Conservation (phyloP, 1,140 invertebrate genomes). For the Mercenaria mercenaria region DNA sequence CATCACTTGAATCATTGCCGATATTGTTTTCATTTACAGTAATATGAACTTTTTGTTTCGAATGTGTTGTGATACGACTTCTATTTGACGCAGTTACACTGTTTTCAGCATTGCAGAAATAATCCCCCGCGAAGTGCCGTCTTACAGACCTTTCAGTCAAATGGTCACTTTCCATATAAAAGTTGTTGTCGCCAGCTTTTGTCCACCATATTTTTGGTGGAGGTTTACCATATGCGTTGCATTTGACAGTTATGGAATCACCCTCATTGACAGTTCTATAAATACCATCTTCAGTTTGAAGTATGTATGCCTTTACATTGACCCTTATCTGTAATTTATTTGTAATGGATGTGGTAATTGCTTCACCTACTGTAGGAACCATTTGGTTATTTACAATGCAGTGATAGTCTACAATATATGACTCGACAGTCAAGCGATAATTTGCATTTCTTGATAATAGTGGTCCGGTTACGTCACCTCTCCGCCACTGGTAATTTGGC, state of each 20-base stretch:
- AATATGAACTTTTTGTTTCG: not conserved
- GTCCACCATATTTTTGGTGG: not conserved
- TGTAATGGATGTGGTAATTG: not conserved
- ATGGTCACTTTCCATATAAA: not conserved
- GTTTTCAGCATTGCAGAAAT: conserved; percentile 1
- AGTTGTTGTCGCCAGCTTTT: not conserved
- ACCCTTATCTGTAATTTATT: not conserved
- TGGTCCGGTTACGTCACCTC: not conserved
- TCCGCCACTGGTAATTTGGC: not conserved
- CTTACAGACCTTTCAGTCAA: not conserved
- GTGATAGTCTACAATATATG: not conserved
- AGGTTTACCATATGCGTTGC: not conserved
- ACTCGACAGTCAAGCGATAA: not conserved
- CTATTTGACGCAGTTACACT: not conserved
- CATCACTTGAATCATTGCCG: not conserved
- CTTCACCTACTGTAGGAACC: not conserved
- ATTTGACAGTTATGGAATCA: not conserved
- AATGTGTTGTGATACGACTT: not conserved
- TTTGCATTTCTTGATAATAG: not conserved
- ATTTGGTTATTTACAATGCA: not conserved
- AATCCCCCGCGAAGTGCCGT: not conserved
- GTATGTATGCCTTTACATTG: not conserved
- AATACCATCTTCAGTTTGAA: not conserved
- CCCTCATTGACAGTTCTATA: conserved; percentile 1
- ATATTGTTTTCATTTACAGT: not conserved